Percentiles rank a stretch among this genome's conserved stretches.
Conservation (phyloP, 1,140 invertebrate species). For the Acromyrmex charruanus region DNA sequence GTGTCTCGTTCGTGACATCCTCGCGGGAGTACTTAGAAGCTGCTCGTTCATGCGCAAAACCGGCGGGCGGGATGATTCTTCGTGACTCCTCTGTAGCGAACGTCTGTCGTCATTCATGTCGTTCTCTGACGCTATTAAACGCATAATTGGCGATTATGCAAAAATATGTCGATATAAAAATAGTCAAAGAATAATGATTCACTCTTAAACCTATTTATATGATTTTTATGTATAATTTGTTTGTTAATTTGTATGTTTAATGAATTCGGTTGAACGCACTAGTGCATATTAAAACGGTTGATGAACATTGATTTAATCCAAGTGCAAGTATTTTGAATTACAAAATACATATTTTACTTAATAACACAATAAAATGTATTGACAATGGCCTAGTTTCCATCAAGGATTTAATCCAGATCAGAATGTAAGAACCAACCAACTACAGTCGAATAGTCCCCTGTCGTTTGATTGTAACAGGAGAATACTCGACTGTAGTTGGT, state of each 20-base stretch:
- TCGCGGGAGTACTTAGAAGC: neutral
- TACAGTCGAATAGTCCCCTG: no score
- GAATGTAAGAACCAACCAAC: no score
- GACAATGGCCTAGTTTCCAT: no score
- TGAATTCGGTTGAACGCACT: no score
- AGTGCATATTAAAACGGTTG: no score
- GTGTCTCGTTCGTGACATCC: slow-evolving; percentile 48
- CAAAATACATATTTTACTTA: no score
- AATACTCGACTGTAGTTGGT: no score
- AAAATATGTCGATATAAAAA: neutral
- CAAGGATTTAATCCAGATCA: no score
- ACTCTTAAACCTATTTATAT: neutral
- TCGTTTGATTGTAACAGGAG: no score
- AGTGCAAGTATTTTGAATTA: no score
- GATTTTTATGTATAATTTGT: neutral
- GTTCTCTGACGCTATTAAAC: slow-evolving; percentile 14
- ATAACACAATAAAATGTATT: no score
- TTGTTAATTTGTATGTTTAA: neutral
- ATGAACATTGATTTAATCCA: no score
- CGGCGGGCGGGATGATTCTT: neutral
- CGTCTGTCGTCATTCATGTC: slow-evolving; percentile 54
- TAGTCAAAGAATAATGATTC: neutral
- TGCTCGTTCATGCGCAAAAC: slow-evolving; percentile 53
- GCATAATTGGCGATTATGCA: slow-evolving; percentile 10
- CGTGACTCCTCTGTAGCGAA: slow-evolving; percentile 27